A percentile compares a stretch with the other conserved stretches of the same genome.
These are phyloP conservation scores for Diglossa cyanea DNA, from an alignment of 2,797 vertebrate species.

Conservation along the genomic window DNA sequence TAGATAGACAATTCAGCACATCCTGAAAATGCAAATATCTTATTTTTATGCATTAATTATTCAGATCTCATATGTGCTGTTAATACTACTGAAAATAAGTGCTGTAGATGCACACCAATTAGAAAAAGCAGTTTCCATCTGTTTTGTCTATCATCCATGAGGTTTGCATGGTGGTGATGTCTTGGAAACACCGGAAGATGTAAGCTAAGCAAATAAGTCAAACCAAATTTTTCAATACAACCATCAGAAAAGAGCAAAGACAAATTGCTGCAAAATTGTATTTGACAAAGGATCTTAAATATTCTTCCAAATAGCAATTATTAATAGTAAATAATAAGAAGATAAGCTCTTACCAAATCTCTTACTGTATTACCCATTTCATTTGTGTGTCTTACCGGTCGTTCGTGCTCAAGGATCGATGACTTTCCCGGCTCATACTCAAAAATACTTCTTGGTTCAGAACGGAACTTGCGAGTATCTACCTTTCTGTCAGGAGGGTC, in stretches of 20 bases:
- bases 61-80: background rate
- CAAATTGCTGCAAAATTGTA: background rate
- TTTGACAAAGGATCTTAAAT: background rate
- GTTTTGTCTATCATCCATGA: background rate
- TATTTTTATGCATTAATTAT: background rate
- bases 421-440: conserved; percentile 98
- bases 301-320: background rate
- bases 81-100: background rate
- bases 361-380: background rate
- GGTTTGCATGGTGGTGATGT: background rate
- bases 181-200: background rate
- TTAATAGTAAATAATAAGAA: background rate
- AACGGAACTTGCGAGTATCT: conserved; percentile 94
- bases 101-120: background rate
- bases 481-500: conserved; percentile 96
- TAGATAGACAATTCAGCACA: background rate
- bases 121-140: background rate
- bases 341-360: background rate
- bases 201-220: background rate
- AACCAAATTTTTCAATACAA: background rate
- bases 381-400: conserved; percentile 85
- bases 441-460: conserved; percentile 98
- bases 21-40: background rate
- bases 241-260: background rate
- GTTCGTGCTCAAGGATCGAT: conserved; percentile 94